Evolutionary conservation across 2,888 invertebrate species (phyloP).

Genomic region (Machimus rusticus): DNA sequence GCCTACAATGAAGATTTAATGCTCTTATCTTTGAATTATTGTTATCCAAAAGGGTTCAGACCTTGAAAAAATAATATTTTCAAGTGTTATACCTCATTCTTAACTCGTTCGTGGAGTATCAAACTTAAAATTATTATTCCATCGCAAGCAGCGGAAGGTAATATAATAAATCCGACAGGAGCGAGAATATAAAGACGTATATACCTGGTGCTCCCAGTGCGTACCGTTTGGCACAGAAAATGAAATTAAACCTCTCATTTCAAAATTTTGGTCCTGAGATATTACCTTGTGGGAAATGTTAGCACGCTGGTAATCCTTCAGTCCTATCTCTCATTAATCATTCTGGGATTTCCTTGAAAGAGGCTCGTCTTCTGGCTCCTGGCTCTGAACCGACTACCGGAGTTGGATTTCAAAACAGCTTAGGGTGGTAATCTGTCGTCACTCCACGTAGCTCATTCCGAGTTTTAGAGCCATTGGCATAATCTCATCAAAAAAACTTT

Average conservation of each 20-base stretch:
- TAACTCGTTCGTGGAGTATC: not conserved
- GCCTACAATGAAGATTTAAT: not conserved
- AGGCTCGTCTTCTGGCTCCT: not conserved
- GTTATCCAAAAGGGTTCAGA: not conserved
- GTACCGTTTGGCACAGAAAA: not conserved
- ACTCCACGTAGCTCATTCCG: not conserved
- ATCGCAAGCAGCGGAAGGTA: not conserved
- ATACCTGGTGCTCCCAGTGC: not conserved
- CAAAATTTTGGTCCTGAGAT: not conserved
- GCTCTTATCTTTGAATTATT: not conserved
- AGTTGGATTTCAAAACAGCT: not conserved
- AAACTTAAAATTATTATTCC: not conserved
- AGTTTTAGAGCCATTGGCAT: not conserved
- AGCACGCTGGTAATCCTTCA: constrained; percentile 5
- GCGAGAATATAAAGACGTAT: not conserved
- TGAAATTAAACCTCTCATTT: not conserved
- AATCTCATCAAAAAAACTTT: constrained; percentile 19
- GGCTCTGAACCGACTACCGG: not conserved
- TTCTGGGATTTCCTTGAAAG: not conserved
- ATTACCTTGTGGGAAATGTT: not conserved
- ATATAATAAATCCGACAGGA: not conserved
- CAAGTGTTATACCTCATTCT: not conserved
- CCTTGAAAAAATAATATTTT: not conserved
- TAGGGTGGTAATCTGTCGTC: constrained; percentile 16
- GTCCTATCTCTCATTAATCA: constrained; percentile 15